These are phyloP conservation scores for Lateolabrax maculatus DNA, from an alignment of 2,797 vertebrate species.

Conservation along the genomic window DNA sequence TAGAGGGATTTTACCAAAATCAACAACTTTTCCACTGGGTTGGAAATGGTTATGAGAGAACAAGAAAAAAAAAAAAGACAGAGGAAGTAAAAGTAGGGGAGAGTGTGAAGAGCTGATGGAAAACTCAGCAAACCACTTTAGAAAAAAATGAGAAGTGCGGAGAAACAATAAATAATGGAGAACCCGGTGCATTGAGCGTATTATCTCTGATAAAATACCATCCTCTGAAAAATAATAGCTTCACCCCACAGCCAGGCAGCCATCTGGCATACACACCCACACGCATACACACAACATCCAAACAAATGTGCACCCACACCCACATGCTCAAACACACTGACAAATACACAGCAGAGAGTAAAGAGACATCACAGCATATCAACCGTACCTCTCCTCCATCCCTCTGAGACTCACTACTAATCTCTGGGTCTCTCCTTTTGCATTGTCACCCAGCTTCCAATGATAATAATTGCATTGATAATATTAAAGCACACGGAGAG, in stretches of 20 bases:
- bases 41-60: conserved; percentile 45
- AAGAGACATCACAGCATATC: conserved; percentile 61
- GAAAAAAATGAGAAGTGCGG: conserved; percentile 63
- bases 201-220: conserved; percentile 75
- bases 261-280: conserved; percentile 51
- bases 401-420: conserved; percentile 47
- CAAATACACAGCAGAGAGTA: conserved; percentile 59
- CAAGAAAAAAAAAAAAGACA: conserved; percentile 28
- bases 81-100: conserved; percentile 33
- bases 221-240: conserved; percentile 78
- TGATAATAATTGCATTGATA: conserved; percentile 58
- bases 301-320: conserved; percentile 48
- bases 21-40: conserved; percentile 66
- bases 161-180: conserved; percentile 77
- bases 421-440: conserved; percentile 41
- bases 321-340: conserved; percentile 44
- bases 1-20: conserved; percentile 68
- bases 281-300: conserved; percentile 24
- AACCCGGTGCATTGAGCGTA: conserved; percentile 57
- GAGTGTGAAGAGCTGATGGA: conserved; percentile 56
- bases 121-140: conserved; percentile 72
- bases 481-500: conserved; percentile 46
- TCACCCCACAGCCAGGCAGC: conserved; percentile 65
- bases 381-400: conserved; percentile 30
- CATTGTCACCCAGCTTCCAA: conserved; percentile 53